Base-by-base conservation (phyloP, 2,797 vertebrate genomes). In the Knipowitschia caucasica region DNA sequence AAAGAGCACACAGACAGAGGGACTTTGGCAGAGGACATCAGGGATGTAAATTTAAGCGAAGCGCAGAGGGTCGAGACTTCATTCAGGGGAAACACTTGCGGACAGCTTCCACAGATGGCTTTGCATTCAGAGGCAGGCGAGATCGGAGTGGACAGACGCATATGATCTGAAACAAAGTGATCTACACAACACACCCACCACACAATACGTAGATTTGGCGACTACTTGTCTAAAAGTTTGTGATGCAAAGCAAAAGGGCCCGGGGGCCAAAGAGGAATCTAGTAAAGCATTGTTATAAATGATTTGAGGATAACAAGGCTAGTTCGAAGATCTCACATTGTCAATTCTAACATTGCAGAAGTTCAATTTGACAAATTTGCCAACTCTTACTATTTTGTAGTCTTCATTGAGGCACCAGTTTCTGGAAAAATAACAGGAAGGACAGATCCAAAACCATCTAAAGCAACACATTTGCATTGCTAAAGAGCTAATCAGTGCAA, bases 91-190 rank as follows among this genome's bases (percentile, higher is more conserved):
- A 78, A 89, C 83, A 88, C 84, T 83, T 63, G 86, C 79, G 27
- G 86, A 89, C 87, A 84, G 89, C 85, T 81, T 88, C 87, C 88
- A 88, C 85, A 90, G 87, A 89, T 85, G 86, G 76, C 78, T 82
- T 90, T 88, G 86, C 89, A 91, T 91, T 91, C 88, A 88, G 87
- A 85, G 85, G 89, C 83, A 86, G 89, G 88, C 67, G 87, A 86
- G 80, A 86, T 89, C 74, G 82, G 68, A 88, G 88, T 61, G 51
- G 86, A 91, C 82, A 89, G 88, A 87, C 75, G 86, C 81, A 71
- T 83, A 86, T 81, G 82, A 90, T 90, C 91, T 92, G 91, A 87
- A 91, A 92, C 88, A 91, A 89, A 92, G 78, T 87, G 86, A 88
- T 85, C 89, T 89, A 89, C 88, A 91, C 75, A 89, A 86, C 67